Percentiles rank a stretch among this genome's conserved stretches.
phyloP scores from a whole-genome alignment of 2,113 vertebrate genomes.

The Phaethon lepturus region DNA sequence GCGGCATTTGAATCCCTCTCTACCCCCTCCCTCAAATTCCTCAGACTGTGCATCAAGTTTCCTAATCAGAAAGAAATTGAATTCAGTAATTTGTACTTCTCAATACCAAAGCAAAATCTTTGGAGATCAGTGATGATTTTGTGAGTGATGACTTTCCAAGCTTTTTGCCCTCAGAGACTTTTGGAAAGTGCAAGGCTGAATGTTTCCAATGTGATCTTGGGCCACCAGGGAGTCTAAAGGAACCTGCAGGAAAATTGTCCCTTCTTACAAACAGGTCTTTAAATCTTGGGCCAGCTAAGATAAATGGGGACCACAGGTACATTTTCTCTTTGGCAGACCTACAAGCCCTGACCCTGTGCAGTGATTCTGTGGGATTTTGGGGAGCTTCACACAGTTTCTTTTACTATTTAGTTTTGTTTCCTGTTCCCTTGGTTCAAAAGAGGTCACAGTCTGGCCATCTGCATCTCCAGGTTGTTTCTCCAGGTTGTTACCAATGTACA shows the following conservation, averaged over 20 bases:
- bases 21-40: background rate
- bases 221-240: background rate
- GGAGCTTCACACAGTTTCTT: background rate
- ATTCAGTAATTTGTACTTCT: background rate
- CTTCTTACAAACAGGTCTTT: background rate
- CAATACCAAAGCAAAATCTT: background rate
- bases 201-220: background rate
- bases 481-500: background rate
- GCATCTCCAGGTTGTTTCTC: background rate
- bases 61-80: background rate
- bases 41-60: background rate
- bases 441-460: background rate
- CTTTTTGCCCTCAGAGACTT: background rate
- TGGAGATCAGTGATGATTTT: background rate
- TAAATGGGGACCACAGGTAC: background rate
- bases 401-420: background rate
- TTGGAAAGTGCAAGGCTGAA: background rate
- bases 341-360: background rate
- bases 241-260: background rate
- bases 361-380: background rate
- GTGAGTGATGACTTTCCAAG: background rate
- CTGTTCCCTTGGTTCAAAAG: background rate
- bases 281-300: background rate
- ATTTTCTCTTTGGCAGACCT: background rate
- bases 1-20: background rate